Evolutionary conservation across 2,113 vertebrate genomes (phyloP).

Genomic region (Dasyprocta punctata): DNA sequence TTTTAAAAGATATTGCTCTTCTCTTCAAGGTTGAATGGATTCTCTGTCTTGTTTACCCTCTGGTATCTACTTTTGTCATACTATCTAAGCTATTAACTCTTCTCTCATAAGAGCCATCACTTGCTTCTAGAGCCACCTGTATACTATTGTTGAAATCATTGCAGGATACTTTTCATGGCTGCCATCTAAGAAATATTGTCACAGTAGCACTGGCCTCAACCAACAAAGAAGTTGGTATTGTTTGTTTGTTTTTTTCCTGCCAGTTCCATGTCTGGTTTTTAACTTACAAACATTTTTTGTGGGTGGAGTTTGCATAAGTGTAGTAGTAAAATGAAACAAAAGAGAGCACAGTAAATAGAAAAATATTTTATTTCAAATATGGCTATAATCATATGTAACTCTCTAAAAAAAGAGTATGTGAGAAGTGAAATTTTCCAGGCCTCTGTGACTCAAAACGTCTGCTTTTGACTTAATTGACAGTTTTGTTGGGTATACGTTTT

Average conservation of each 20-base stretch:
- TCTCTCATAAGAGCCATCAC: not conserved
- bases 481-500: not conserved
- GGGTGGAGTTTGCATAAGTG: not conserved
- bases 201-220: not conserved
- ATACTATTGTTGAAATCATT: not conserved
- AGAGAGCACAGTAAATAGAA: not conserved
- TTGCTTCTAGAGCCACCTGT: not conserved
- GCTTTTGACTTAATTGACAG: not conserved
- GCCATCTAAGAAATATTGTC: not conserved
- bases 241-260: not conserved
- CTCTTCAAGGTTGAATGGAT: not conserved
- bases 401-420: not conserved
- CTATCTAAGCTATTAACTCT: not conserved
- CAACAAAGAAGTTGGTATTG: not conserved
- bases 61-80: not conserved
- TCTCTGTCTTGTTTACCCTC: not conserved
- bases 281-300: not conserved
- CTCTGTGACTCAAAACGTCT: not conserved
- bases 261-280: not conserved
- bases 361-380: not conserved
- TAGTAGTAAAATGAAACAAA: slow-evolving; percentile 3
- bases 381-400: not conserved
- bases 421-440: not conserved
- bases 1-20: not conserved
- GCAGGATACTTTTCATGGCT: not conserved